Percentiles rank a stretch among this genome's conserved stretches.
These are phyloP conservation scores for Thamnophis sirtalis DNA, from an alignment of 2,113 vertebrate species.

Conservation along the genomic window DNA sequence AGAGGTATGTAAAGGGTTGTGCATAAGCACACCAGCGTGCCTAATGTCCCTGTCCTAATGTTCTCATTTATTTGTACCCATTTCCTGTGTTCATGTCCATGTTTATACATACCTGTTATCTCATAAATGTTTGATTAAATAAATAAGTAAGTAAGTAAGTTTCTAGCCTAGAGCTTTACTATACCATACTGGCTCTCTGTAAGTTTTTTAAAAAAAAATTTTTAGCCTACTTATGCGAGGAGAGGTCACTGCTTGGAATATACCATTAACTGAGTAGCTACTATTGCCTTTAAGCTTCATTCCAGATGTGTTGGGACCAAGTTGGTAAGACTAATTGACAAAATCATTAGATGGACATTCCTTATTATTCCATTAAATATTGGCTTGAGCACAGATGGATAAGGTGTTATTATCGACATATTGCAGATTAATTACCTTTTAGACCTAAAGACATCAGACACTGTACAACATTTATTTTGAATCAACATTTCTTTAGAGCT, in stretches of 20 bases:
- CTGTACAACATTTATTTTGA: background rate
- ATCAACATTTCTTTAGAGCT: background rate
- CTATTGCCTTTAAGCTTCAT: background rate
- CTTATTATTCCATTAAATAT: background rate
- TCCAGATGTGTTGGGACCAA: background rate
- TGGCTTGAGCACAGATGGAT: background rate
- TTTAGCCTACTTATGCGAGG: background rate
- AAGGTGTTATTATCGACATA: background rate
- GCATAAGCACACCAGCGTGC: too few species aligned
- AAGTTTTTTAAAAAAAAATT: background rate
- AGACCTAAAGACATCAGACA: background rate
- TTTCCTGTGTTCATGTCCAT: too few species aligned
- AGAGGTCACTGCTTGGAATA: conserved; percentile 6
- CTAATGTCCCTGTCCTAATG: too few species aligned
- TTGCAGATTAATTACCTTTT: background rate
- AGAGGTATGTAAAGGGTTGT: too few species aligned
- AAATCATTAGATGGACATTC: background rate
- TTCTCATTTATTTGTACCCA: too few species aligned
- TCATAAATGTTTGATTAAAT: too few species aligned
- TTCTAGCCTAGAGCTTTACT: background rate
- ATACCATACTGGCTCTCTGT: background rate
- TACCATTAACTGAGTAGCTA: background rate
- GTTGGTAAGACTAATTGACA: background rate
- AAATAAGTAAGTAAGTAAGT: too few species aligned
- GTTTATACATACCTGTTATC: too few species aligned